These are phyloP conservation scores for Pimpla rufipes DNA, from an alignment of 2,888 invertebrate species.

Conservation along the genomic window DNA sequence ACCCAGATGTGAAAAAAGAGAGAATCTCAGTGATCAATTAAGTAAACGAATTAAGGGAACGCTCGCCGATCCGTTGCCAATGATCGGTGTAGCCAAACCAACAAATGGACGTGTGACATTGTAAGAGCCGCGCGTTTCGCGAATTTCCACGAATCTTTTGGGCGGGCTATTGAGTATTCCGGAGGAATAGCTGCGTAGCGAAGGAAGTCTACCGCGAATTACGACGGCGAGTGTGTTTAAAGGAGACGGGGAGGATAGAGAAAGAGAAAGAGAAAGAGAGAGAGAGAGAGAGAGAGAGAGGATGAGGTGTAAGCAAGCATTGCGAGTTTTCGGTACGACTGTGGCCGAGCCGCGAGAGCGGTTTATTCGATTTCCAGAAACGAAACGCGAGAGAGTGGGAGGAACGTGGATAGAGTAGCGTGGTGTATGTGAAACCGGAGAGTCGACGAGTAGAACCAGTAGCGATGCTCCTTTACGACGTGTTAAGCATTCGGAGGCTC, in stretches of 20 bases:
- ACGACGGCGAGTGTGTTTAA: constrained; percentile 17
- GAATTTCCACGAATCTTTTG: constrained; percentile 52
- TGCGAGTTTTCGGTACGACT: constrained; percentile 29
- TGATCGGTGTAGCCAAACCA: no score
- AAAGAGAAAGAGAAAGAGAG: background rate
- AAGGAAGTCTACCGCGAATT: constrained; percentile 58
- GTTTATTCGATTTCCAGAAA: constrained; percentile 73
- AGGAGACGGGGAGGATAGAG: background rate
- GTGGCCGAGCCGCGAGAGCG: constrained; percentile 23
- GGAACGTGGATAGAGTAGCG: constrained; percentile 10
- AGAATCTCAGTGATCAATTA: no score
- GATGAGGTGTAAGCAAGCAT: background rate
- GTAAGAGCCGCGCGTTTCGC: background rate
- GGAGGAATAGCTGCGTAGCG: constrained; percentile 32
- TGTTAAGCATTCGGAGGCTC: constrained; percentile 53
- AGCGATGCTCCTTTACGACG: constrained; percentile 49
- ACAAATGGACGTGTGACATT: no score
- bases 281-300: background rate
- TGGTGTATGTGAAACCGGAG: constrained; percentile 25
- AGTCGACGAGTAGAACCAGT: constrained; percentile 37
- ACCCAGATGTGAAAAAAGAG: no score
- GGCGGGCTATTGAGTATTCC: constrained; percentile 60
- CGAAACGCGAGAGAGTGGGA: constrained; percentile 51
- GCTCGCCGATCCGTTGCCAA: no score
- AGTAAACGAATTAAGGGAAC: no score